Conservation (phyloP, 2,888 invertebrate genomes). For the Orthosia cruda region DNA sequence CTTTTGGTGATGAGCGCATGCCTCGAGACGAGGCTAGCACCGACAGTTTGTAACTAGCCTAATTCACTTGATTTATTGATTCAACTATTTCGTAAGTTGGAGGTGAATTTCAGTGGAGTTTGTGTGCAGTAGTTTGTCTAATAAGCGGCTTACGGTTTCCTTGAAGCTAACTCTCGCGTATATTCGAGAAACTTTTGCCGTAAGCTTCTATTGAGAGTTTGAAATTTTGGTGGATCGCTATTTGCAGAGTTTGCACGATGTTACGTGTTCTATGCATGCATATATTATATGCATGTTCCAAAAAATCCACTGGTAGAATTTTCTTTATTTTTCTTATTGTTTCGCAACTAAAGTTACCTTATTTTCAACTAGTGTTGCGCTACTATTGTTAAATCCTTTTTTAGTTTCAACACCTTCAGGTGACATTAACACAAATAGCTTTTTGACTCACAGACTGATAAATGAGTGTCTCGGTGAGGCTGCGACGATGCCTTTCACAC, state of each 20-base stretch:
- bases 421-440: slow-evolving; percentile 32
- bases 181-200: slow-evolving; percentile 40
- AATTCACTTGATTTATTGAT: slow-evolving; percentile 54
- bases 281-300: too few relatives aligned
- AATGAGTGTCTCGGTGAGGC: slow-evolving; percentile 45
- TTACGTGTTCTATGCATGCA: background rate
- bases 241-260: slow-evolving; percentile 5
- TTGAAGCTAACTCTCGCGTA: slow-evolving; percentile 23
- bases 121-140: slow-evolving; percentile 34
- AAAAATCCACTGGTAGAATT: background rate
- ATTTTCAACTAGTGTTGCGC: background rate
- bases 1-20: slow-evolving; percentile 70
- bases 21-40: slow-evolving; percentile 61
- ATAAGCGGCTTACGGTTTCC: slow-evolving; percentile 46
- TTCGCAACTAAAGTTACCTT: background rate
- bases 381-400: background rate
- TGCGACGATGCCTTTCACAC: slow-evolving; percentile 53
- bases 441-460: slow-evolving; percentile 51
- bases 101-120: slow-evolving; percentile 28
- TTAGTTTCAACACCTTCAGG: slow-evolving; percentile 14
- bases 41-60: slow-evolving; percentile 64
- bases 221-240: slow-evolving; percentile 18
- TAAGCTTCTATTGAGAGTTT: slow-evolving; percentile 8
- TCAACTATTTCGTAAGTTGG: slow-evolving; percentile 12
- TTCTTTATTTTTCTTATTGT: background rate